These are phyloP conservation scores for Taeniopygia guttata DNA, from an alignment of 2,797 vertebrate species.

Conservation along the genomic window DNA sequence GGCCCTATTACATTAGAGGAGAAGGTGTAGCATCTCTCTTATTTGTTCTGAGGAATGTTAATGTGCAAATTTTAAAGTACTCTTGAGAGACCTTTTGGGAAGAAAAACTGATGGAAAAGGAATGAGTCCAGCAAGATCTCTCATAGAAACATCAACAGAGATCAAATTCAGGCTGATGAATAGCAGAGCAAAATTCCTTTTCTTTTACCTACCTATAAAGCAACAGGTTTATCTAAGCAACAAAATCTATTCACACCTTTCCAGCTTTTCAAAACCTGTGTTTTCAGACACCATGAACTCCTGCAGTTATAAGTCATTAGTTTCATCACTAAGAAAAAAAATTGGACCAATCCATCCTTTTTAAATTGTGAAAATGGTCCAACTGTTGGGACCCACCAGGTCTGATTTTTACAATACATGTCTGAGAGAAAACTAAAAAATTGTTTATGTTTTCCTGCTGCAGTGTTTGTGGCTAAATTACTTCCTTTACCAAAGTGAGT, in stretches of 20 bases:
- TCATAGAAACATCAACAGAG: neutral
- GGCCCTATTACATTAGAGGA: neutral
- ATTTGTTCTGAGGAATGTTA: neutral
- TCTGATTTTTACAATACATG: neutral
- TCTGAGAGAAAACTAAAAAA: neutral
- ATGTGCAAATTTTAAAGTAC: neutral
- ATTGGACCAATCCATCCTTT: neutral
- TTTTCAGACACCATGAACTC: neutral
- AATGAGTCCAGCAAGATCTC: neutral
- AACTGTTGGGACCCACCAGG: neutral
- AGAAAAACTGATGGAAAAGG: neutral
- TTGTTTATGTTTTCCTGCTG: neutral
- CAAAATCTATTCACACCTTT: fast-evolving
- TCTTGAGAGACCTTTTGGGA: neutral
- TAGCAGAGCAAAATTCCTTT: neutral
- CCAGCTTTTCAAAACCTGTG: neutral
- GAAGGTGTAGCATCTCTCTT: neutral
- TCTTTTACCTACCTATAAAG: neutral
- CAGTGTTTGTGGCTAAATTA: neutral
- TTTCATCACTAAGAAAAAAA: neutral
- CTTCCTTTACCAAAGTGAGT: neutral
- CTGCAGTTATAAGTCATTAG: neutral
- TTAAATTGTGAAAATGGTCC: neutral
- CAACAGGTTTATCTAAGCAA: neutral
- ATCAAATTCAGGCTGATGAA: neutral